phyloP scores from a whole-genome alignment of 2,888 invertebrate genomes.

The Tipula helvola region DNA sequence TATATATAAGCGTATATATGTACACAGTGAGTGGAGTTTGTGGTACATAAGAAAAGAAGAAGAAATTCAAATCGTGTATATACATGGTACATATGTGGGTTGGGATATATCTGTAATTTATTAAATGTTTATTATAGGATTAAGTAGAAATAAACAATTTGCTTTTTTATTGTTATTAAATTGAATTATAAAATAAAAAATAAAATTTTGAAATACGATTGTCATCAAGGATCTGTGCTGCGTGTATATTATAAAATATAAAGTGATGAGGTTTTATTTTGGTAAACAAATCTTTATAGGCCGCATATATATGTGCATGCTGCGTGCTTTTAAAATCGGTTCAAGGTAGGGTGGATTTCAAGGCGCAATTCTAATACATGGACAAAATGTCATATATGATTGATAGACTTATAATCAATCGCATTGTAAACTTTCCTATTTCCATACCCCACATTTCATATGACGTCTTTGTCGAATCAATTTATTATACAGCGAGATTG shows the following conservation, averaged over 20 bases:
- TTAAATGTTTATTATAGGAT: conserved; percentile 4
- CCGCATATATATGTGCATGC: no score
- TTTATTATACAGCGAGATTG: background rate
- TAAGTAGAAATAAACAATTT: background rate
- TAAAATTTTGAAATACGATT: background rate
- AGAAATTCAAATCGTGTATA: background rate
- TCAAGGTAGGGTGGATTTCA: background rate
- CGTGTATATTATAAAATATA: background rate
- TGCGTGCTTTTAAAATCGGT: background rate
- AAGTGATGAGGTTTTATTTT: background rate
- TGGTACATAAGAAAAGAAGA: background rate
- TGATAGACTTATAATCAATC: background rate
- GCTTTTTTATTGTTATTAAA: conserved; percentile 4
- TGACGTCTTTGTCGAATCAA: background rate
- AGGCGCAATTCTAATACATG: background rate
- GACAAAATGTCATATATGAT: background rate
- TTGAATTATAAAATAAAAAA: background rate
- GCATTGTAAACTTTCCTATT: background rate
- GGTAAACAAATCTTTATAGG: no score
- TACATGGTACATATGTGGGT: background rate
- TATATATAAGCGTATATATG: background rate
- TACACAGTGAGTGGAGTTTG: background rate
- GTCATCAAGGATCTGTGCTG: background rate
- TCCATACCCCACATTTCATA: background rate
- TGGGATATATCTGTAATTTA: background rate